Conservation (phyloP, 2,888 invertebrate genomes). For the Mantis religiosa region DNA sequence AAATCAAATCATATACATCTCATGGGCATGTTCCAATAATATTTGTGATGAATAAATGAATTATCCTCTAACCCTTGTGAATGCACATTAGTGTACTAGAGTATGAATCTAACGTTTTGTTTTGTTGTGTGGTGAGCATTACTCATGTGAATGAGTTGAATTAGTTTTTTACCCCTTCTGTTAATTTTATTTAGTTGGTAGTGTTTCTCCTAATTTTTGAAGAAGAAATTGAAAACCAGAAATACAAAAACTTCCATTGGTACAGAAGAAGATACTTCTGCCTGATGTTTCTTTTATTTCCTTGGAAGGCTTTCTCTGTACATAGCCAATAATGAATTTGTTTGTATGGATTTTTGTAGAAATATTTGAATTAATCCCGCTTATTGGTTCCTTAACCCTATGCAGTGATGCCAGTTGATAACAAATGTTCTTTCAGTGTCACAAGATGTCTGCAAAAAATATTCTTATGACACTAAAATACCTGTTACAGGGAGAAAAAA, state of each 20-base stretch:
- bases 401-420: neutral
- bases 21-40: neutral
- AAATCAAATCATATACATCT: too few relatives aligned
- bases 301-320: constrained; percentile 6
- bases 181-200: neutral
- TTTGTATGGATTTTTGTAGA: neutral
- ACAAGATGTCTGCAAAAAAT: neutral
- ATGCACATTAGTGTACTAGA: neutral
- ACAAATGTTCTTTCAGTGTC: neutral
- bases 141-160: neutral
- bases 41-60: neutral
- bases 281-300: neutral
- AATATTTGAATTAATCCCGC: neutral
- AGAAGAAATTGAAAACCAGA: neutral
- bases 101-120: neutral
- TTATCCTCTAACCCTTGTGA: neutral
- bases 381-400: neutral
- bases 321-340: constrained; percentile 1
- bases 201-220: neutral
- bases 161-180: neutral
- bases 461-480: neutral
- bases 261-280: neutral
- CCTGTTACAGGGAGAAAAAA: neutral
- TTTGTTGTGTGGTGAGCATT: neutral
- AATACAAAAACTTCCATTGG: neutral